A percentile compares a stretch with the other conserved stretches of the same genome.
Evolutionary conservation across 2,797 vertebrate genomes (phyloP).

Genomic region (Urocyon cinereoargenteus): DNA sequence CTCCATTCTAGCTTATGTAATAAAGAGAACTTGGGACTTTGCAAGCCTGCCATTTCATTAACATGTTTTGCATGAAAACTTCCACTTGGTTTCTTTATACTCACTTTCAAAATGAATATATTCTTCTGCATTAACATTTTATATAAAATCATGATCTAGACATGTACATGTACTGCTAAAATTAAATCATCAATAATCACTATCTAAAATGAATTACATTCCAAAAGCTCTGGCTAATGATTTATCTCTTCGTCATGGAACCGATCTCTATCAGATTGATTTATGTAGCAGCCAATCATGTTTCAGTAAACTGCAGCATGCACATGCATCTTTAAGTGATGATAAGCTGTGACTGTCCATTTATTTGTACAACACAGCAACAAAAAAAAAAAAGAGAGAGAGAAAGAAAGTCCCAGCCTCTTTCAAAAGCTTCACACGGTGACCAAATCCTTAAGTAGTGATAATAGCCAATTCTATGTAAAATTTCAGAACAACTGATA

Average conservation of each 20-base stretch:
- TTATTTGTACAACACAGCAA: conserved; percentile 91
- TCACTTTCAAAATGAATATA: conserved; percentile 81
- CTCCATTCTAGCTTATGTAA: conserved; percentile 49
- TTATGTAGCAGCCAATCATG: conserved; percentile 99
- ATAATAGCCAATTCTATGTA: conserved; percentile 72
- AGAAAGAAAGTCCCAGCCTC: conserved; percentile 44
- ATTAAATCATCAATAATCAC: conserved; percentile 99
- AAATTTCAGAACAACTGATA: conserved; percentile 72
- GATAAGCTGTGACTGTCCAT: conserved; percentile 94
- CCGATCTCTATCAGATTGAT: conserved; percentile 99
- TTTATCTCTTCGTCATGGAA: conserved; percentile 97
- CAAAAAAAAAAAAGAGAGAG: conserved; percentile 39
- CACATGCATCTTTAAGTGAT: conserved; percentile 98
- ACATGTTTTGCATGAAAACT: conserved; percentile 71
- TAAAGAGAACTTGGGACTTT: conserved; percentile 56
- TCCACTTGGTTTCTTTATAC: conserved; percentile 78
- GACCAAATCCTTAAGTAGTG: conserved; percentile 70
- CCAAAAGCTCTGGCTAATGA: conserved; percentile 96
- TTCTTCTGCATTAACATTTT: conserved; percentile 85
- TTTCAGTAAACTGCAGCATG: conserved; percentile 95
- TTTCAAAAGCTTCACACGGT: conserved; percentile 39
- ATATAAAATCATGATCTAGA: conserved; percentile 89
- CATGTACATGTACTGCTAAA: conserved; percentile 94
- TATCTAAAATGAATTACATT: conserved; percentile 97
- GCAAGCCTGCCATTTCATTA: conserved; percentile 54